A percentile compares a stretch with the other conserved stretches of the same genome.
Conservation (phyloP, 1,140 invertebrate species). For the Anthonomus grandis region DNA sequence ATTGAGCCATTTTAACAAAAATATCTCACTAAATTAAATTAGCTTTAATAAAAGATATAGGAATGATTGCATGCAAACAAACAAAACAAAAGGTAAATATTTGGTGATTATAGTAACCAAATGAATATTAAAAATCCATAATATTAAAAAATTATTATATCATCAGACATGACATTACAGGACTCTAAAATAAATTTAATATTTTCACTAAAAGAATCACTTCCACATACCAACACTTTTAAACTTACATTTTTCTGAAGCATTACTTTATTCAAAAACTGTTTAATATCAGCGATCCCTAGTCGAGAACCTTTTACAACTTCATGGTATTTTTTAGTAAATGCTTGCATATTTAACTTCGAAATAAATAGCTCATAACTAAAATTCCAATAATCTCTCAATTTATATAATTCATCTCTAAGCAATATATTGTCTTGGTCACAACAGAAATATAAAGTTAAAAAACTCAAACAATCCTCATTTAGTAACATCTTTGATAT, state of each 20-base stretch:
- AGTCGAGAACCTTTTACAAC: slow-evolving; percentile 20
- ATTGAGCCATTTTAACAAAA: no score
- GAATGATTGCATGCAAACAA: no score
- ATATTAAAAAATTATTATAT: slow-evolving; percentile 28
- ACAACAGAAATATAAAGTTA: slow-evolving; percentile 59
- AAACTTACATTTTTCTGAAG: no score
- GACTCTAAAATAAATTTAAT: slow-evolving; percentile 13
- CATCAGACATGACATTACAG: slow-evolving; percentile 12
- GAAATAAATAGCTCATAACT: slow-evolving; percentile 57
- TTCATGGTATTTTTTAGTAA: slow-evolving; percentile 43
- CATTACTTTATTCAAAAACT: slow-evolving; percentile 3
- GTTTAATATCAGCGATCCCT: slow-evolving; percentile 5
- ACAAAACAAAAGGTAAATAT: no score
- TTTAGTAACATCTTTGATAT: slow-evolving; percentile 58
- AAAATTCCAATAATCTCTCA: slow-evolving; percentile 65
- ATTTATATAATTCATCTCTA: slow-evolving; percentile 55
- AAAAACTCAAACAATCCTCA: slow-evolving; percentile 60
- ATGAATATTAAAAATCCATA: no score
- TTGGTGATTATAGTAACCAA: no score
- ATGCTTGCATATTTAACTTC: slow-evolving; percentile 22
- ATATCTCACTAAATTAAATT: no score
- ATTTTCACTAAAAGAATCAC: slow-evolving; percentile 8
- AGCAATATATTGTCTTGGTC: slow-evolving; percentile 55
- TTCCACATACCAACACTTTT: slow-evolving; percentile 18
- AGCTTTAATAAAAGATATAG: no score